Evolutionary conservation across 2,888 invertebrate genomes (phyloP).

Genomic region (Drosophila mettleri): DNA sequence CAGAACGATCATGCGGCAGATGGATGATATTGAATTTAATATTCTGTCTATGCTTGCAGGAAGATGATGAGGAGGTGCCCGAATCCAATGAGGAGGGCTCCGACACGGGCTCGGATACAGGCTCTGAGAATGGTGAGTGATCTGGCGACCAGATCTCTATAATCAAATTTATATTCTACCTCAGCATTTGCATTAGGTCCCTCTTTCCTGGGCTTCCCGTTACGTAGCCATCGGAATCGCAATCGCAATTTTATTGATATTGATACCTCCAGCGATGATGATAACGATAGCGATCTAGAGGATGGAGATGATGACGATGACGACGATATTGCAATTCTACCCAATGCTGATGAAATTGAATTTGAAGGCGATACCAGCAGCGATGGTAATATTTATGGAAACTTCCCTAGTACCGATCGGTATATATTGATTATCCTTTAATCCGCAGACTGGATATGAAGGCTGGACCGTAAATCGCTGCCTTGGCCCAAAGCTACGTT

Average conservation of each 20-base stretch:
- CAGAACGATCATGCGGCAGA: constrained; percentile 66
- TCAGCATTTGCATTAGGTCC: constrained; percentile 65
- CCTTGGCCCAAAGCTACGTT: background rate
- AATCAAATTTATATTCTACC: constrained; percentile 5
- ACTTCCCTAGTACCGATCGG: constrained; percentile 1
- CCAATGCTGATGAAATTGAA: constrained; percentile 43
- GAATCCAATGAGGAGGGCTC: constrained; percentile 86
- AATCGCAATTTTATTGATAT: constrained; percentile 58
- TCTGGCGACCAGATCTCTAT: background rate
- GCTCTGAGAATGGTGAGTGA: constrained; percentile 80
- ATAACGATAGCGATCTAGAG: constrained; percentile 63
- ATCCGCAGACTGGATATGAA: too few species aligned
- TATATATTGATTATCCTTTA: constrained; percentile 24
- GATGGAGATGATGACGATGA: constrained; percentile 51
- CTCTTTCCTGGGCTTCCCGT: constrained; percentile 69
- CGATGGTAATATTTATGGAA: constrained; percentile 50
- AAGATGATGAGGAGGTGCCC: constrained; percentile 89
- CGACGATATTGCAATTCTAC: constrained; percentile 35
- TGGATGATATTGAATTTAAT: constrained; percentile 78
- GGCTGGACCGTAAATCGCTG: background rate
- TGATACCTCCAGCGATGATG: constrained; percentile 56
- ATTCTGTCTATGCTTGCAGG: constrained; percentile 84
- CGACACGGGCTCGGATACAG: constrained; percentile 84
- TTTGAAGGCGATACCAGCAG: constrained; percentile 61
- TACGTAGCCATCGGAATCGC: constrained; percentile 70